Evolutionary conservation across 1,140 invertebrate genomes (phyloP).

Genomic region (Temnothorax longispinosus): DNA sequence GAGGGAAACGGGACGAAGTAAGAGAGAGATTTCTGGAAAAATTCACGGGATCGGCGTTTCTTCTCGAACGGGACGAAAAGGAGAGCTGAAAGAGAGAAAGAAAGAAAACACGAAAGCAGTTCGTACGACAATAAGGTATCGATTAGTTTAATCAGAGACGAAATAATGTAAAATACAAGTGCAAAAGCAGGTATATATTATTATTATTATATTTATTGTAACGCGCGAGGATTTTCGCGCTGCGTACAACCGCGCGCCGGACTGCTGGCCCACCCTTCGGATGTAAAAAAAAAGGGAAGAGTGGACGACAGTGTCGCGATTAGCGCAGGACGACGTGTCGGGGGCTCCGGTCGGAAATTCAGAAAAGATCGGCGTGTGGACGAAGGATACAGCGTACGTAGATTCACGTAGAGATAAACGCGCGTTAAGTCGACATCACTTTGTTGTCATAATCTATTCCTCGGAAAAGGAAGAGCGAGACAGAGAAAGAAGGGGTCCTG

Average conservation of each 20-base stretch:
- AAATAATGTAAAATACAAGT: conserved; percentile 85
- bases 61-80: conserved; percentile 32
- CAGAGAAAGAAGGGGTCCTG: conserved; percentile 17
- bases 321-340: neutral
- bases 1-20: neutral
- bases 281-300: neutral
- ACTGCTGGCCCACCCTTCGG: conserved; percentile 27
- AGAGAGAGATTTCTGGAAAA: neutral
- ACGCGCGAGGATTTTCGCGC: conserved; percentile 56
- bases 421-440: neutral
- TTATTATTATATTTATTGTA: conserved; percentile 83
- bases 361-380: conserved; percentile 53
- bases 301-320: neutral
- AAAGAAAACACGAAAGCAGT: conserved; percentile 79
- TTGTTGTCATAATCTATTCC: neutral
- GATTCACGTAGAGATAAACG: neutral
- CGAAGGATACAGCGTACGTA: conserved; percentile 35
- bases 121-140: conserved; percentile 86
- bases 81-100: neutral
- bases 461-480: neutral
- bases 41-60: conserved; percentile 15
- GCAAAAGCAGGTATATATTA: conserved; percentile 84
- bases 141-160: conserved; percentile 84
- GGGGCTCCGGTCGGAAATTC: conserved; percentile 22
- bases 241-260: neutral